Evolutionary conservation across 1,140 invertebrate species (phyloP), one percentile per base, ranked within the genome.

Genomic region (Rhynchophorus ferrugineus): DNA sequence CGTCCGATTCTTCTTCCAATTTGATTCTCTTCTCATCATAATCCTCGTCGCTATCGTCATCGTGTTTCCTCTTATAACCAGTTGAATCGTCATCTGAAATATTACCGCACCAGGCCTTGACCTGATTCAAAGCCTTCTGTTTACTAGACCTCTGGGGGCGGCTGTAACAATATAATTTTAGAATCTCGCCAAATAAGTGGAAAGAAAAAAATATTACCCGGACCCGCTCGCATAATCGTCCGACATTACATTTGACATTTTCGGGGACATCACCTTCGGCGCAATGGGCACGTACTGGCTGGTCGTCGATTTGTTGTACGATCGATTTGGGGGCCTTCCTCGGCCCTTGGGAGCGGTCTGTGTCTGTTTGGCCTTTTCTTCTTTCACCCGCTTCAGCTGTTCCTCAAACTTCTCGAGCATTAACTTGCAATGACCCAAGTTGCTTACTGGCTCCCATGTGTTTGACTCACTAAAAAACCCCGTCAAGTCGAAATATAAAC

Each of bases 71-170:
- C 7, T 34, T 50, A 18, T 16, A 7, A 3, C 49, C 46, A n/a
- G 58, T 70, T 49, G 68, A 66, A 18, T 79, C 76, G 45, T 74
- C 71, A n/a, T 83, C 80, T 18, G 78, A 80, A 68, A 78, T 79
- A 5, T 76, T 75, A 13, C 83, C 83, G 65, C 82, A 84, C 87
- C 87, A 89, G 52, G 82, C 79, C 62, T 88, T 89, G n/a, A 89
- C 86, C 68, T 87, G 83, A 70, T 86, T 82, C 70, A 88, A 75
- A 1, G 85, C 87, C 60, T 85, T 85, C 33, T 81, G 83, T 70
- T 89, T 89, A 59, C 85, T 88, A 7, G 81, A 84, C 3, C 87
- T 76, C 61, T 83, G 80, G 3, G 86, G 80, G 11, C 87, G 78
- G 17, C 81, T 82, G 44, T 3, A 57, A 49, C n/a, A n/a, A n/a